These are phyloP conservation scores for Cyclina sinensis DNA, from an alignment of 1,140 invertebrate species.

Conservation along the genomic window DNA sequence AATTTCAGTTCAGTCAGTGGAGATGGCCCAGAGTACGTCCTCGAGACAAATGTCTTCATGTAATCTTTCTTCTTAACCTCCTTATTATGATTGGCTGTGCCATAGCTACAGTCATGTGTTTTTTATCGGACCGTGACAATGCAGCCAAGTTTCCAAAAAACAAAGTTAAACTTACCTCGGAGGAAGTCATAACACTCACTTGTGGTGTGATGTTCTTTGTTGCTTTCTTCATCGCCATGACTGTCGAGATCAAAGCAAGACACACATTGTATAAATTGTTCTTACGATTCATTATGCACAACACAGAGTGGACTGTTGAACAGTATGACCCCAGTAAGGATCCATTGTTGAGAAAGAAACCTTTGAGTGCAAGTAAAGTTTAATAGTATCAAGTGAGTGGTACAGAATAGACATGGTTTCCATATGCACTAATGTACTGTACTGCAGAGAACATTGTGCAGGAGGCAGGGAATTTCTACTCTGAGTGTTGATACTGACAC, in stretches of 20 bases:
- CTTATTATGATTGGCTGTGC: slow-evolving; percentile 88
- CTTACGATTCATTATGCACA: slow-evolving; percentile 87
- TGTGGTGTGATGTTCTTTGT: slow-evolving; percentile 89
- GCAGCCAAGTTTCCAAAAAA: slow-evolving; percentile 81
- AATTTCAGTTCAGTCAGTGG: slow-evolving; percentile 87
- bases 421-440: neutral
- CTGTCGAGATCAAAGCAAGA: slow-evolving; percentile 88
- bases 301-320: slow-evolving; percentile 88
- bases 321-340: slow-evolving; percentile 86
- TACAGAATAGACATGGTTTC: neutral
- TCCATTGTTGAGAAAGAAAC: slow-evolving; percentile 53
- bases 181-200: slow-evolving; percentile 88
- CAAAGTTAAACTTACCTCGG: slow-evolving; percentile 86
- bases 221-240: slow-evolving; percentile 89
- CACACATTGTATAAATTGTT: slow-evolving; percentile 88
- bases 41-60: slow-evolving; percentile 88
- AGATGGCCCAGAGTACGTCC: slow-evolving; percentile 86
- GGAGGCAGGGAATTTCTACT: neutral
- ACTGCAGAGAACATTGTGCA: neutral
- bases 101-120: slow-evolving; percentile 88
- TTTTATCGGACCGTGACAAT: slow-evolving; percentile 87
- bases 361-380: slow-evolving; percentile 30
- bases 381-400: neutral
- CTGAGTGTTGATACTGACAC: neutral
- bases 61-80: slow-evolving; percentile 87